A percentile compares a stretch with the other conserved stretches of the same genome.
phyloP scores from a whole-genome alignment of 2,888 invertebrate genomes.

The Acanthosepion pharaonis region DNA sequence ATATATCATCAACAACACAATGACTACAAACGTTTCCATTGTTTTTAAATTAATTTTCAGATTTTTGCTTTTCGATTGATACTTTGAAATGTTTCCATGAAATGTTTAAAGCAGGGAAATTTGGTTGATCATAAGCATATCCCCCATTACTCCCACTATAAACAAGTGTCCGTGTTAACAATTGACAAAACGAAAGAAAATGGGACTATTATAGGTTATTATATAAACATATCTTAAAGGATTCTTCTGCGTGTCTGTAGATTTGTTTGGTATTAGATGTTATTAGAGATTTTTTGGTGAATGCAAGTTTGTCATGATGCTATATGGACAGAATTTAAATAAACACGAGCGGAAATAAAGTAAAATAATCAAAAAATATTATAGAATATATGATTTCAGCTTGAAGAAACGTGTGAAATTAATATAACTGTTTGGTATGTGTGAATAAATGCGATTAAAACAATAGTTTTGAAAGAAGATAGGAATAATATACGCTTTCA shows the following conservation, averaged over 20 bases:
- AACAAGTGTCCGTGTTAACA: too few relatives aligned
- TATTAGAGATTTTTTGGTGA: not conserved
- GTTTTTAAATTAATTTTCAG: constrained; percentile 33
- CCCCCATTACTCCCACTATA: not conserved
- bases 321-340: too few relatives aligned
- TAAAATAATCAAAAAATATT: too few relatives aligned
- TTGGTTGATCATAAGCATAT: not conserved
- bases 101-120: not conserved
- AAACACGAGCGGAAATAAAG: too few relatives aligned
- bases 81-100: not conserved
- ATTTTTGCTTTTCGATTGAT: constrained; percentile 17
- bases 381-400: too few relatives aligned
- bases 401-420: too few relatives aligned
- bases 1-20: not conserved
- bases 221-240: constrained; percentile 2
- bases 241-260: not conserved
- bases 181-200: too few relatives aligned
- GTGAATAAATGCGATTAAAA: too few relatives aligned
- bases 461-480: too few relatives aligned
- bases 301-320: not conserved
- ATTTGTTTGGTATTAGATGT: too few relatives aligned
- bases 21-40: not conserved
- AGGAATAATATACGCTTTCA: too few relatives aligned
- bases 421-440: too few relatives aligned
- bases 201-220: not conserved